Base-by-base conservation (phyloP, 2,113 vertebrate genomes). In the Ariopsis seemanni region DNA sequence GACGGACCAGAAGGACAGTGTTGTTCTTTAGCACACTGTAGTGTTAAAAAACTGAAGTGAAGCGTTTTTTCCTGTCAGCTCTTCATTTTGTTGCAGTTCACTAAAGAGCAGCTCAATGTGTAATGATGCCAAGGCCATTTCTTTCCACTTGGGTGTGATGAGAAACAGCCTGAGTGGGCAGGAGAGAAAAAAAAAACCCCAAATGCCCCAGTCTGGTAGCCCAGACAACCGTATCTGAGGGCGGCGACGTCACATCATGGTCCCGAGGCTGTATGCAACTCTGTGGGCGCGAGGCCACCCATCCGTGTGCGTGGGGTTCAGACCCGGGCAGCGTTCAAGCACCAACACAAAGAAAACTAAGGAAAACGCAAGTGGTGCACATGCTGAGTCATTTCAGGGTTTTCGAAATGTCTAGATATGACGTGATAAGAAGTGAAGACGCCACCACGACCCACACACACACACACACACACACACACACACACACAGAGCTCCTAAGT, bases 351-450 rank as follows among this genome's bases (percentile, higher is more conserved):
- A 53, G 53, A 89, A 83, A 87, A 87, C n/a, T 30, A 86, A 79
- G 80, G 63, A 30, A 74, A 63, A 77, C 82, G 90, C 74, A 77
- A 86, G 74, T 30, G 82, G 74, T 1, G 52, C 52, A 79, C 50
- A 15, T 7, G 25, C 77, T 88, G 88, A 91, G 85, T 91, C 89
- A 91, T 87, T 62, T 86, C 25, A 52, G 82, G 42, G 62, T 85
- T 91, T 91, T 91, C 89, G 55, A 74, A 86, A 91, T 90, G 89
- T 87, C 89, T 91, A 79, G 63, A 82, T 85, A 80, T 88, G 90
- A 91, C 87, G 85, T 78, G n/a, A 87, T 72, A 82, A 48, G 69
- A 63, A 78, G 53, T 82, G 78, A 85, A 87, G 60, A 85, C 77
- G 75, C 78, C 12, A 71, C 30, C 48, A 20, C 60, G 11, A 77